These are phyloP conservation scores for Melipona quadrifasciata DNA, from an alignment of 1,140 invertebrate species.

Conservation along the genomic window DNA sequence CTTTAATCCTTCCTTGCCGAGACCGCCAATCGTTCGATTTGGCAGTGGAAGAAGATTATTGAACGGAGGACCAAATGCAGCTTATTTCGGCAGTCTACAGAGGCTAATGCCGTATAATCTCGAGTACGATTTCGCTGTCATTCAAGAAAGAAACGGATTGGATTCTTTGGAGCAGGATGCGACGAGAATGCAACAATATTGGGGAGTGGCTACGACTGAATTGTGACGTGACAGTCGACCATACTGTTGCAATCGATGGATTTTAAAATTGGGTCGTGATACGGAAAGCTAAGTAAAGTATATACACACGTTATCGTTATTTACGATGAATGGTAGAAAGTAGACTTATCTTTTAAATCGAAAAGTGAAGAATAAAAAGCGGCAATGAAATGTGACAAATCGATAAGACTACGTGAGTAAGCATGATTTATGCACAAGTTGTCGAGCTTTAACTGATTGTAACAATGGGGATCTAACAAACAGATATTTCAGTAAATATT, in stretches of 20 bases:
- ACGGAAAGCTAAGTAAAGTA: background rate
- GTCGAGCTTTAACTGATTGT: background rate
- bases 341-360: background rate
- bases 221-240: slow-evolving; percentile 79
- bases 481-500: background rate
- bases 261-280: background rate
- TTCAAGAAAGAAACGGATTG: slow-evolving; percentile 87
- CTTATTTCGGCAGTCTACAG: slow-evolving; percentile 92
- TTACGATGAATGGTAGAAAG: background rate
- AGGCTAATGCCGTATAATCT: slow-evolving; percentile 92
- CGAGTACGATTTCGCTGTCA: slow-evolving; percentile 91
- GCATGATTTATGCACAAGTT: background rate
- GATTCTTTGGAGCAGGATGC: slow-evolving; percentile 89
- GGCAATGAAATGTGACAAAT: background rate
- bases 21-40: slow-evolving; percentile 75
- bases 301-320: background rate
- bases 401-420: background rate
- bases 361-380: background rate
- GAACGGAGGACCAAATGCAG: slow-evolving; percentile 89
- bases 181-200: slow-evolving; percentile 92
- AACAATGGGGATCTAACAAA: background rate
- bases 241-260: background rate
- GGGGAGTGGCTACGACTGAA: slow-evolving; percentile 93
- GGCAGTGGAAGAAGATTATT: slow-evolving; percentile 81
- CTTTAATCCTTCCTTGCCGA: slow-evolving; percentile 83